Evolutionary conservation across 2,797 vertebrate genomes (phyloP), one percentile per base, ranked within the genome.

Genomic region (Clarias fuscus): DNA sequence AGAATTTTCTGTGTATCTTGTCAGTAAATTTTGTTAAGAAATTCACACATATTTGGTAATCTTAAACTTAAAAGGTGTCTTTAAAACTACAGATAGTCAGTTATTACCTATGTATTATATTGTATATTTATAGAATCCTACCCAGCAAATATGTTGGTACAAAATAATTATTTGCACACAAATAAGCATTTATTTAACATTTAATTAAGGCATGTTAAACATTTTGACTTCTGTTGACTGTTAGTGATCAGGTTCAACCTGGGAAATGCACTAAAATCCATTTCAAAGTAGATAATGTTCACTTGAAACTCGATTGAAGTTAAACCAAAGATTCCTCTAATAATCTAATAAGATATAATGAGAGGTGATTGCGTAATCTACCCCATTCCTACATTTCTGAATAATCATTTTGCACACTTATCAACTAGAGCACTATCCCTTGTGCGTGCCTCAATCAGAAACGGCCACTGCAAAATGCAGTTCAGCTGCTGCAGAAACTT

Each of bases 401-500:
- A 40, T n/a, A 27, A 81, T 6, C n/a, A 1, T 43, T 43, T 43
- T 7, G 43, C 59, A 62, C 59, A 43, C 37, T 48, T 27, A 48
- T 82, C 40, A 82, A 18, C 7, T 33, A 80, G 3, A 65, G 20
- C 10, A 8, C 33, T 64, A 15, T 43, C 4, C 3, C 37, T 80
- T n/a, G 18, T n/a, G n/a, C 0, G 3, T 82, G 43, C 24, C n/a
- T 82, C 24, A 53, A n/a, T 33, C 24, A 33, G 24, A 53, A 82
- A 53, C 64, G 53, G 4, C 22, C n/a, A 56, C 37, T 76, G 65
- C 43, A 65, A 65, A 78, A 85, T 24, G 73, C 73, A 48, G 20
- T 81, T 83, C 72, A 76, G 27, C 81, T 70, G 81, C 33, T n/a
- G 22, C 22, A 62, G 59, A 58, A 70, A 78, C 79, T 59, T 70